Evolutionary conservation across 2,888 invertebrate species (phyloP), one percentile per base, ranked within the genome.

Genomic region (Epistrophella euchroma): DNA sequence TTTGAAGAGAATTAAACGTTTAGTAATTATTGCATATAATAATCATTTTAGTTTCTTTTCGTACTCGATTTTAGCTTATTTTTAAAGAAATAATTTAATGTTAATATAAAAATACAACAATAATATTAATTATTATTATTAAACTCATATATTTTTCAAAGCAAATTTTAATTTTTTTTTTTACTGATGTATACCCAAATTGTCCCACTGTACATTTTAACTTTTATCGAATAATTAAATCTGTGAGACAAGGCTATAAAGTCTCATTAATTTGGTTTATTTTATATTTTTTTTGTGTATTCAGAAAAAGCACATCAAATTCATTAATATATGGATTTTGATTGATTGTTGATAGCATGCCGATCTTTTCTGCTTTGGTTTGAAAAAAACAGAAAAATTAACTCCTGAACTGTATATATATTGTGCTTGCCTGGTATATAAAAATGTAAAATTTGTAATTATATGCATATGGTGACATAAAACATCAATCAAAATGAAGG

Each of bases 321-420:
- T 66, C 79, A 79, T 84, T 84, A 75, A 66, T 75, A 66, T 75
- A 75, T 79, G 75, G 11, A 25, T 52, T 75, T 84, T 75, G 74
- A 79, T 79, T 58, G 74, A 79, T 84, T 84, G 84, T 71, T 70
- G 70, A 75, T 78, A 58, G 43, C n/a, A 43, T 43, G 3, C 22
- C 28, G 25, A 28, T 52, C 1, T 52, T 52, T 52, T 15, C 22
- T 52, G 52, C 7, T 15, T 52, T 52, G 15, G 25, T 15, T 52
- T 50, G 6, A 15, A 3, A 25, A 25, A 25, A 3, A 25, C 15
- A 25, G 1, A 52, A 50, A 52, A 52, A 28, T 3, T 1, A 2
- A n/a, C 28, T 28, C 28, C 28, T 25, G 11, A 19, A 47, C 10
- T 19, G 13, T 15, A 1, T 32, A 32, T 28, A 28, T 4, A 17